Base-by-base conservation (phyloP, 2,888 invertebrate genomes). In the Ormia ochracea region DNA sequence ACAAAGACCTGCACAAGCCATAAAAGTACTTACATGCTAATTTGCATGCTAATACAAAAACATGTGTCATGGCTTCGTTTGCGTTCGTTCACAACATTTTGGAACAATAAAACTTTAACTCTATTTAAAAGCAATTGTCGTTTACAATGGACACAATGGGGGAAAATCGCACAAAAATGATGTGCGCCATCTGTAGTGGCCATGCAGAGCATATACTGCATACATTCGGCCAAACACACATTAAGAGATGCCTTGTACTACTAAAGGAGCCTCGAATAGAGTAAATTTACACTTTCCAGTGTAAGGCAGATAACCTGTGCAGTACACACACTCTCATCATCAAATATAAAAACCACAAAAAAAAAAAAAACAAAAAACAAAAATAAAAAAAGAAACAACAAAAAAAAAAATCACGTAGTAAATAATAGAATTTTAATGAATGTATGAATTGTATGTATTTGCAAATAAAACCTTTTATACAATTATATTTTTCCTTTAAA, bases 371-470 rank as follows among this genome's bases (percentile, higher is more conserved):
- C n/a, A n/a, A n/a, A n/a, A n/a, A n/a, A n/a, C n/a, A n/a, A 12
- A 14, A 58, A 38, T 9, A 50, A 41, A 58, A 61, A 4, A 28
- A 12, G 36, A n/a, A 50, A 38, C 4, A 3, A 66, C 12, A 58
- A 31, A 12, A 41, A 73, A 43, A 50, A 76, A 48, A 70, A 69
- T 69, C 63, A 63, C 59, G 33, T 58, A 50, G 69, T 77, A 48
- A 70, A 77, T 63, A 77, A 77, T 77, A 77, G 76, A 54, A 76
- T 76, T 76, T 76, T 76, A 76, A 76, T 76, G 76, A 76, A 69
- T 63, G 61, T 69, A 38, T 77, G 70, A 69, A 70, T 56, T 63
- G 58, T 66, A 52, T 61, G 31, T 54, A 10, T 74, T 54, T 63
- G 69, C 56, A 56, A 52, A 59, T 59, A 56, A 74, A 50, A 66